Percentiles rank a stretch among this genome's conserved stretches.
Evolutionary conservation across 1,140 invertebrate species (phyloP).

Genomic region (Elymnias hypermnestra): DNA sequence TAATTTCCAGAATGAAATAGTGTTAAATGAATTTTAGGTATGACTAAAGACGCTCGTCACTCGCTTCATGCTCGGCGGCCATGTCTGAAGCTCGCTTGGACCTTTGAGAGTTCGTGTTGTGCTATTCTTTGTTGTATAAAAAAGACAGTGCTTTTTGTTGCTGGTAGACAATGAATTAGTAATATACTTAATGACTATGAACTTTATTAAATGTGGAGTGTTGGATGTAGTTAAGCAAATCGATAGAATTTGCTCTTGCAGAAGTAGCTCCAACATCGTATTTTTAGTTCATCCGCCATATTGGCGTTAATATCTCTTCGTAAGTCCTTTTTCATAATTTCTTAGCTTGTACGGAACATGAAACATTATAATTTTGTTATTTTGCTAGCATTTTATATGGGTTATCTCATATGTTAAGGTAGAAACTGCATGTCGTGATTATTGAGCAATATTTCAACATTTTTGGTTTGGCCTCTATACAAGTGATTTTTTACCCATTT

Average conservation of each 20-base stretch:
- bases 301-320: slow-evolving; percentile 74
- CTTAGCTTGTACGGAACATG: slow-evolving; percentile 55
- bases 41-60: slow-evolving; percentile 61
- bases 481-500: slow-evolving; percentile 20
- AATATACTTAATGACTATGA: slow-evolving; percentile 52
- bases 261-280: slow-evolving; percentile 69
- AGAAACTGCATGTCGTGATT: slow-evolving; percentile 48
- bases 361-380: slow-evolving; percentile 51
- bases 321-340: slow-evolving; percentile 73
- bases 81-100: slow-evolving; percentile 69
- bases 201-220: slow-evolving; percentile 63
- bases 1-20: slow-evolving; percentile 54
- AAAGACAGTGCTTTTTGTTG: slow-evolving; percentile 63
- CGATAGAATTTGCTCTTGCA: slow-evolving; percentile 61
- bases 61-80: slow-evolving; percentile 66
- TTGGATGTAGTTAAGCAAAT: slow-evolving; percentile 55
- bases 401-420: slow-evolving; percentile 42
- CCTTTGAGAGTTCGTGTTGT: slow-evolving; percentile 66
- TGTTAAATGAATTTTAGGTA: slow-evolving; percentile 53
- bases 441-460: slow-evolving; percentile 46
- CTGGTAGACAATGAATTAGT: slow-evolving; percentile 57
- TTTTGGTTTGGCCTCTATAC: slow-evolving; percentile 56
- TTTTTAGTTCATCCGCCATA: slow-evolving; percentile 76
- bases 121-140: slow-evolving; percentile 67
- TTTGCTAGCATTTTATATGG: slow-evolving; percentile 43